phyloP scores from a whole-genome alignment of 2,797 vertebrate species.

The Lutjanus campechanus region DNA sequence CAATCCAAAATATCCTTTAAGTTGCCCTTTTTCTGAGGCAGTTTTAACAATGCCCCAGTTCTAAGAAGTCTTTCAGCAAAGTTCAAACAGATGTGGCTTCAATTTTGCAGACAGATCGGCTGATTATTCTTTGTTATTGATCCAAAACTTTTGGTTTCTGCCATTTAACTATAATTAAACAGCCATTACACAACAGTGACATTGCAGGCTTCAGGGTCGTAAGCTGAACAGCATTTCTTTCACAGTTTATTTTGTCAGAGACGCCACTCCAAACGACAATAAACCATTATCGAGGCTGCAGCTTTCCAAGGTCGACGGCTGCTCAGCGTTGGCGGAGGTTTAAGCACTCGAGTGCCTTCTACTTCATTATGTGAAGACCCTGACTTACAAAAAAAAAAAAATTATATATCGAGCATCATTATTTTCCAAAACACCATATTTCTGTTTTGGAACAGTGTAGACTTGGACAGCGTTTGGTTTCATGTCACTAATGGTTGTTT shows the following conservation, averaged over 20 bases:
- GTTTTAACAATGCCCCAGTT: background rate
- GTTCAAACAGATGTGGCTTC: background rate
- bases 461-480: background rate
- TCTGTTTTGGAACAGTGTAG: background rate
- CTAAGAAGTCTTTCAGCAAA: background rate
- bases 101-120: background rate
- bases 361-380: constrained; percentile 21
- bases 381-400: background rate
- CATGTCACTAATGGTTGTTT: constrained; percentile 11
- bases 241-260: background rate
- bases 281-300: background rate
- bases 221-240: background rate
- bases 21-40: background rate
- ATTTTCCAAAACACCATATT: background rate
- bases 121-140: constrained; percentile 2
- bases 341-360: background rate
- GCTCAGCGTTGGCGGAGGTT: background rate
- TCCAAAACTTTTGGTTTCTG: background rate
- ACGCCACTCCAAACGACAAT: background rate
- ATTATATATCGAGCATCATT: background rate
- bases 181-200: background rate
- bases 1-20: background rate
- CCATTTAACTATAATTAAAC: background rate
- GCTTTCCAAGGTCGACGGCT: background rate
- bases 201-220: background rate